Evolutionary conservation across 2,797 vertebrate genomes (phyloP), one percentile per base, ranked within the genome.

Genomic region (Phrynocephalus vlangalii): DNA sequence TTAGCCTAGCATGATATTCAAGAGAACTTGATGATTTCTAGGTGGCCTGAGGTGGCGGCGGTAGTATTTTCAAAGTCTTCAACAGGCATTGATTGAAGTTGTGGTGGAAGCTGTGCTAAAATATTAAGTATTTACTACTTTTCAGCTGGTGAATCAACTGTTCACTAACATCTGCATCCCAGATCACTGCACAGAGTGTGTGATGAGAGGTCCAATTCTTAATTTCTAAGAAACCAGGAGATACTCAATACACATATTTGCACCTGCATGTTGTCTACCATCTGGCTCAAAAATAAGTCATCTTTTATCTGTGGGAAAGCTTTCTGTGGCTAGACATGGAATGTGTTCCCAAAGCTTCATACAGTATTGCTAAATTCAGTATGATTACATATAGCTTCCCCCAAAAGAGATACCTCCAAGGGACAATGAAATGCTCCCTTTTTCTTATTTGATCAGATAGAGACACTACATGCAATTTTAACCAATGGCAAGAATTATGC

Each of bases 401-500:
- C 30, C 68, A 80, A 16, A 82, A 66, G 30, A 85, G 70, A 83
- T 28, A 44, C 66, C 28, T 70, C 78, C 68, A 48, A 63, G 52
- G 48, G 7, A 33, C 50, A 56, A 70, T 83, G 77, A 60, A 83
- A 44, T 28, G 13, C 2, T 71, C 48, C 11, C 4, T n/a, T 38
- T 70, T 60, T 48, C 4, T 73, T 78, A 30, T 83, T 83, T 86
- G 68, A 86, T 86, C 67, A 15, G 13, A 48, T 28, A 63, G 3
- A 30, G 16, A 28, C 28, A 28, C 72, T 68, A 38, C 26, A 38
- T 20, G 11, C 80, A 71, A 72, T n/a, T 70, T 24, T 68, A 28
- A 44, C 73, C 66, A 56, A 81, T 70, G 48, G 81, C 73, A 87
- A 79, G 5, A 56, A 60, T 83, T 28, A 60, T 4, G 75, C 86